Conservation (phyloP, 2,113 vertebrate species). For the Ceyx cyanopectus region DNA sequence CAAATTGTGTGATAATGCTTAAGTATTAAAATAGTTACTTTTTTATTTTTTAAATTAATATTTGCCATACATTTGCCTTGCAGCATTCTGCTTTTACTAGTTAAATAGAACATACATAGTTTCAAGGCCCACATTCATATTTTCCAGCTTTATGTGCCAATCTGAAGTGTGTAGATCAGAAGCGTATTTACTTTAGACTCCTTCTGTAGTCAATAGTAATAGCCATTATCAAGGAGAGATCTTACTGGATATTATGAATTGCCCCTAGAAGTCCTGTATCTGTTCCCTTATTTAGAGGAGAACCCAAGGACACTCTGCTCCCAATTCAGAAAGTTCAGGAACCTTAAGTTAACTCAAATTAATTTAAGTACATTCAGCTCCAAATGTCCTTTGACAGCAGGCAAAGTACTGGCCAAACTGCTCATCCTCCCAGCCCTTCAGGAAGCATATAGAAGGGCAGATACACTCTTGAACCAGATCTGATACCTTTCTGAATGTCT, state of each 20-base stretch:
- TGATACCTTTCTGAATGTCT: not conserved
- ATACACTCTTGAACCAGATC: not conserved
- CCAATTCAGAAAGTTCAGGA: not conserved
- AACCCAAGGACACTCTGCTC: not conserved
- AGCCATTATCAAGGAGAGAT: not conserved
- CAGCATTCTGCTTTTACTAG: not conserved
- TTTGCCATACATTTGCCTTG: not conserved
- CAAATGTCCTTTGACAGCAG: not conserved
- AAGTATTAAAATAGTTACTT: not conserved
- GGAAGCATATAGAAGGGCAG: not conserved
- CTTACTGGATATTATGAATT: not conserved
- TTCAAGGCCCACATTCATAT: not conserved
- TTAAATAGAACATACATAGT: not conserved
- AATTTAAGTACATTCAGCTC: not conserved
- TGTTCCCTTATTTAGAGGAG: not conserved
- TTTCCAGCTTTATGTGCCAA: not conserved
- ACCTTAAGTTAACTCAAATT: not conserved
- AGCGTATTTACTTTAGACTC: not conserved
- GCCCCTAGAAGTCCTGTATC: not conserved
- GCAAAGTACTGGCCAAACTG: not conserved
- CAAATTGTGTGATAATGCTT: not conserved
- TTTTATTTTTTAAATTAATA: not conserved
- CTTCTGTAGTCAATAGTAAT: not conserved
- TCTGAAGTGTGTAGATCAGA: not conserved
- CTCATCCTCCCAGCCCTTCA: not conserved